Evolutionary conservation across 2,797 vertebrate genomes (phyloP), one percentile per base, ranked within the genome.

Genomic region (Sparidentex hasta): DNA sequence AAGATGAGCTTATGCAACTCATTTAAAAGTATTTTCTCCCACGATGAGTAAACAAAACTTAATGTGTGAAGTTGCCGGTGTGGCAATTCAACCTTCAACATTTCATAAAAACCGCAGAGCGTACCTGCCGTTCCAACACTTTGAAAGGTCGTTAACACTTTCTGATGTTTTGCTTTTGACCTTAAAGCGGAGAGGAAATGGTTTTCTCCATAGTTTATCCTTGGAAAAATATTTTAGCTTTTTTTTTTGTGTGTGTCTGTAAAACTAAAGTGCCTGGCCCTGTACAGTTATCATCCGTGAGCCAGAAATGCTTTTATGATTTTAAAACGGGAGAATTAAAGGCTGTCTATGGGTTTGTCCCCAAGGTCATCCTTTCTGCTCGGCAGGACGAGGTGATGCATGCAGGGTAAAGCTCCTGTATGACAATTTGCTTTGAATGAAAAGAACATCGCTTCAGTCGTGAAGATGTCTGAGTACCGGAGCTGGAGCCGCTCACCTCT

Each of bases 341-440:
- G 16, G 38, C 23, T 61, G 23, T 58, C 29, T 65, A 11, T 6
- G 12, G 7, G 27, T 66, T 27, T 12, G 2, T 79, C 55, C 57
- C 33, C 68, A 80, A 80, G 78, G 82, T 81, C 62, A 65, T 68
- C 25, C 74, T 74, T 33, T 84, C 17, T 67, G 58, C 81, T 74
- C 51, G 57, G 52, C 62, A n/a, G 57, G 20, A 16, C 27, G 72
- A 48, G 67, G 55, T 44, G 47, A 51, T 46, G 51, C n/a, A 13
- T 44, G 38, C 43, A 9, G 44, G 18, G 52, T 38, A 27, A 73
- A 74, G 74, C 47, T 77, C 20, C 20, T 1, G 11, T 57, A 50
- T 59, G 11, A 67, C 62, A 33, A 65, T 65, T 83, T 51, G 59
- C 52, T 64, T 81, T 70, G 77, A 85, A 85, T 76, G 6, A 81